Base-by-base conservation (phyloP, 2,888 invertebrate species). In the Octodonta nipae region DNA sequence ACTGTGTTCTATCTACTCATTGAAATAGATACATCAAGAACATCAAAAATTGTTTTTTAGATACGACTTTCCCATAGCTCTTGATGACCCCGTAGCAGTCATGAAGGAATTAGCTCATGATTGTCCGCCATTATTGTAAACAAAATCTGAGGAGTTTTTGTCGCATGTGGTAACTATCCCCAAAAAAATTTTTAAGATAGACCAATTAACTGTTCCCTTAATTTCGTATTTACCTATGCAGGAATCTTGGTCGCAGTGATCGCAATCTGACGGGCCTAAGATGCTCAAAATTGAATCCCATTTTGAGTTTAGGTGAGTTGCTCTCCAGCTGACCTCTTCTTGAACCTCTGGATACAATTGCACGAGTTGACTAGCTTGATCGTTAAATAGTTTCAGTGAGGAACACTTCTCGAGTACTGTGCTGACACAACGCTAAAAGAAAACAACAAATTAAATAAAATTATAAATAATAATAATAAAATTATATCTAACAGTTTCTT, bases 281-380 rank as follows among this genome's bases (percentile, higher is more conserved):
- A 77, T 71, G 49, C 75, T 67, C 43, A 80, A 75, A 36, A 85
- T 71, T 31, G 75, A 70, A 54, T 80, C 78, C 86, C 85, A 85
- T 61, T 81, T 82, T 36, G 73, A 71, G 55, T 80, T 82, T 42
- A 86, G 66, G 53, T 78, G 77, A 51, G 75, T 73, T 43, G 82
- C 71, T 42, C 80, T 69, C 73, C 78, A 77, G 31, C 70, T 69
- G 37, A 85, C 77, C 60, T 77, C 75, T 42, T 75, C 75, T 48
- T 68, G 68, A 45, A 72, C 63, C 45, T 69, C 65, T 34, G 76
- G 75, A 55, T 69, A 68, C 33, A 71, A 65, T 47, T 67, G 61
- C 47, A 78, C 73, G 43, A 85, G 66, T 58, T 80, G 77, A 52
- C 73, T 63, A 37, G 80, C 79, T 60, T 84, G 84, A 52, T 84